A percentile compares a stretch with the other conserved stretches of the same genome.
phyloP scores from a whole-genome alignment of 2,797 vertebrate genomes.

The Chelmon rostratus region DNA sequence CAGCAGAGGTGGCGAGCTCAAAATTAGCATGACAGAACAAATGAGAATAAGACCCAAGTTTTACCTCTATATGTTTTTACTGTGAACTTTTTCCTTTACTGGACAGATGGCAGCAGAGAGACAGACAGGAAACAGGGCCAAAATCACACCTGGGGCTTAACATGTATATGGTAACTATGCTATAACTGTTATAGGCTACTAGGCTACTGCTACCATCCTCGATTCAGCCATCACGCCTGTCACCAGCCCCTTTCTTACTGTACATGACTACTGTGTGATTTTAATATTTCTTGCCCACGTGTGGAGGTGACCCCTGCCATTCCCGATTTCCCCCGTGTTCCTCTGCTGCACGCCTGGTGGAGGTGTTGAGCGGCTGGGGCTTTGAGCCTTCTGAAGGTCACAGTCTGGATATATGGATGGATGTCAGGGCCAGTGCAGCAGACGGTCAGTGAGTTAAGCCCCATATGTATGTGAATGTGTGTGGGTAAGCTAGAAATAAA shows the following conservation, averaged over 20 bases:
- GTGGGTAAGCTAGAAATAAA: slow-evolving; percentile 34
- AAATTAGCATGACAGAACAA: no score
- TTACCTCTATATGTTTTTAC: no score
- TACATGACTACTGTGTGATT: slow-evolving; percentile 4
- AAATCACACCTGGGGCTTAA: background rate
- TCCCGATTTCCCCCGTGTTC: slow-evolving; percentile 10
- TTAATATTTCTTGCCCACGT: slow-evolving; percentile 27
- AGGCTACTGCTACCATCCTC: background rate
- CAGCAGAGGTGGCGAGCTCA: no score
- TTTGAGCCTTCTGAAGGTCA: slow-evolving; percentile 66
- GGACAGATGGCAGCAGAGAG: no score
- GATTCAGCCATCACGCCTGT: background rate
- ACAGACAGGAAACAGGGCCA: no score
- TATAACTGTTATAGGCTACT: background rate
- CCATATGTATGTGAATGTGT: slow-evolving; percentile 40
- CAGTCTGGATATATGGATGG: slow-evolving; percentile 47
- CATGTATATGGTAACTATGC: background rate
- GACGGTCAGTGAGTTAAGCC: slow-evolving; percentile 56
- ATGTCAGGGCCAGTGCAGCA: slow-evolving; percentile 56
- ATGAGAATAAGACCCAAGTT: no score
- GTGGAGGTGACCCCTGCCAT: slow-evolving; percentile 28
- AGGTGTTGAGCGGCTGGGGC: slow-evolving; percentile 1
- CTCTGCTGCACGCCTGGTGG: background rate
- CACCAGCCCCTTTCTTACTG: background rate
- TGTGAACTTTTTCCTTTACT: no score